Evolutionary conservation across 2,113 vertebrate species (phyloP).

Genomic region (Ictalurus furcatus): DNA sequence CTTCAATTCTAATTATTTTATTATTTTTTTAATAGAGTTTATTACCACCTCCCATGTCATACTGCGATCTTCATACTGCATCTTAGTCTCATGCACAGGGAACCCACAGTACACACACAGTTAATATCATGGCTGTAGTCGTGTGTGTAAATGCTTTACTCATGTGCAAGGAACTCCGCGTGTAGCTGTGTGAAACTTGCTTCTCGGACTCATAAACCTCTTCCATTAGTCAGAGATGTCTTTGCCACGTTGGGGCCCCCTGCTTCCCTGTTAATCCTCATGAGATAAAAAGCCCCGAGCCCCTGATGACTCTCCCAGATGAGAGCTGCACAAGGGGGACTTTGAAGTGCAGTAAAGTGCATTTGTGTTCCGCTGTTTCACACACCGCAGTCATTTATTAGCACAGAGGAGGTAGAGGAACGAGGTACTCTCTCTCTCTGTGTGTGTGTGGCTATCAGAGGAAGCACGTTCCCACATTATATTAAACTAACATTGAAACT

Average conservation of each 20-base stretch:
- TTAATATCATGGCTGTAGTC: slow-evolving; percentile 7
- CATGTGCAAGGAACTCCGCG: neutral
- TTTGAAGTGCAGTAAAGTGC: slow-evolving; percentile 40
- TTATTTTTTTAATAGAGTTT: neutral
- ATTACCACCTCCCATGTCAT: neutral
- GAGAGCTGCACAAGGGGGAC: slow-evolving; percentile 20
- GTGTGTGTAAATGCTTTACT: slow-evolving; percentile 3
- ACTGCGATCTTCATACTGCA: neutral
- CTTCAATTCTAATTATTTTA: neutral
- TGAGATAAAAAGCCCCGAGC: slow-evolving; percentile 20
- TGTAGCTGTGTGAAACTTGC: slow-evolving; percentile 7
- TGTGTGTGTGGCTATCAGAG: neutral
- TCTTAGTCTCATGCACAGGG: neutral
- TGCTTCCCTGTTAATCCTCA: slow-evolving; percentile 39
- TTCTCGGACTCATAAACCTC: slow-evolving; percentile 20
- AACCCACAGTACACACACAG: neutral
- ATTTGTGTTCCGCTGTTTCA: slow-evolving; percentile 21
- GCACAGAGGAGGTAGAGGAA: slow-evolving; percentile 3
- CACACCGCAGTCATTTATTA: slow-evolving; percentile 37
- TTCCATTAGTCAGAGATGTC: slow-evolving; percentile 37
- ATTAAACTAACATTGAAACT: neutral
- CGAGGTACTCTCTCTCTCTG: neutral
- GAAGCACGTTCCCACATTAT: neutral
- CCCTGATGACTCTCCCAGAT: slow-evolving; percentile 50
- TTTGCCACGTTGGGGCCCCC: slow-evolving; percentile 46